Base-by-base conservation (phyloP, 2,797 vertebrate genomes). In the Gastrophryne carolinensis region DNA sequence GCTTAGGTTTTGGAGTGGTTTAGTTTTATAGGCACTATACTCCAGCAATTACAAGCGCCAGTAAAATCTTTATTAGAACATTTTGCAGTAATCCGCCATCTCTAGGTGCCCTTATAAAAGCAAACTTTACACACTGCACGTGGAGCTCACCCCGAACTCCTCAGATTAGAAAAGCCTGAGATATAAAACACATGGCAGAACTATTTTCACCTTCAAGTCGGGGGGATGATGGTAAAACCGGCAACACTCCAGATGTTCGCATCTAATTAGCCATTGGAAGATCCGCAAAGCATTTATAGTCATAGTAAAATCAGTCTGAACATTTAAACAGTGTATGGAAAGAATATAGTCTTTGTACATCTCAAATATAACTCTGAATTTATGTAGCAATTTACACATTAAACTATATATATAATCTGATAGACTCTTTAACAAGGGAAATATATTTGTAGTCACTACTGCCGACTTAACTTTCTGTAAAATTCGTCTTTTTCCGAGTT, bases 61-160 rank as follows among this genome's bases (percentile, higher is more conserved):
- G 26, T 65, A 65, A 73, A 73, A 65, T 15, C 71, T n/a, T n/a
- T 53, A 73, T 44, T 56, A 39, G 44, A 24, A 29, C 13, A 34
- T 54, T 56, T 73, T 54, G 47, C 34, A 56, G 49, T 52, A 73
- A 56, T 64, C 44, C 49, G 35, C 17, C 17, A 64, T 50, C 49
- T 54, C 32, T 64, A 65, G 13, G 17, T 54, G 34, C 39, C 71
- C 24, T 65, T 63, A 64, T 73, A 65, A 73, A 73, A 65, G 27
- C 49, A 52, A 32, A 32, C 61, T 32, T 44, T 64, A 29, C 52
- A 44, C 21, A 56, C 15, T 23, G 32, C 50, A 56, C 35, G 41
- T 37, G 34, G 35, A 39, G 58, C n/a, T 32, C 50, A 53, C 61
- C 34, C 30, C 49, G 35, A 56, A 32, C 52, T 53, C 12, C 35